Conservation (phyloP, 1,140 invertebrate species). For the Listronotus oregonensis region DNA sequence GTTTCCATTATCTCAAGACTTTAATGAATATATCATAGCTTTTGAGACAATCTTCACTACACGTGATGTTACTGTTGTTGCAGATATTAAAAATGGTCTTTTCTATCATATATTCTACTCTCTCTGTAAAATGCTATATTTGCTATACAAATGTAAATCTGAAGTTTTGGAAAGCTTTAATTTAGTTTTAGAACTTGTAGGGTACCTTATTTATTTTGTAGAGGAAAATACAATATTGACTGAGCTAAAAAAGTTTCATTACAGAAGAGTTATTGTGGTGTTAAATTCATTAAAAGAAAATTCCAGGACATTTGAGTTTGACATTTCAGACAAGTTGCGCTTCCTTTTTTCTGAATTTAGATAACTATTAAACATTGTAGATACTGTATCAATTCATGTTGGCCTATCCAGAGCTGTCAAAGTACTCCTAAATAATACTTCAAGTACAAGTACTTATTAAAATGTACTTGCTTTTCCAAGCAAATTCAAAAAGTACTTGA, state of each 20-base stretch:
- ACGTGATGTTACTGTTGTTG: slow-evolving; percentile 22
- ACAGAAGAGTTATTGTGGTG: slow-evolving; percentile 24
- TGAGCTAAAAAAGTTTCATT: slow-evolving; percentile 17
- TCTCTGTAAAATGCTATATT: slow-evolving; percentile 33
- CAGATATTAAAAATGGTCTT: slow-evolving; percentile 13
- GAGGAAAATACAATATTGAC: slow-evolving; percentile 16
- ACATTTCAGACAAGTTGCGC: slow-evolving; percentile 25
- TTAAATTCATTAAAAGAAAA: slow-evolving; percentile 33
- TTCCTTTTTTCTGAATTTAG: slow-evolving; percentile 25
- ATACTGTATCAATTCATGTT: too few species aligned
- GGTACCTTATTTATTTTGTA: slow-evolving; percentile 25
- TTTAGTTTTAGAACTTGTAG: slow-evolving; percentile 29
- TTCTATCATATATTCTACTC: slow-evolving; percentile 26
- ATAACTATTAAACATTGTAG: slow-evolving; percentile 9
- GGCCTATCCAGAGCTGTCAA: too few species aligned
- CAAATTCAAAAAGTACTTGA: too few species aligned
- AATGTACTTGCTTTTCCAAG: too few species aligned
- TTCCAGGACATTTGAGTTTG: slow-evolving; percentile 17
- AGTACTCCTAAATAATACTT: too few species aligned
- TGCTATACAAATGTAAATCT: slow-evolving; percentile 22
- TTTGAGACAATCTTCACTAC: slow-evolving; percentile 40
- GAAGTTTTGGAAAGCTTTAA: slow-evolving; percentile 23
- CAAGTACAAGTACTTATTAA: too few species aligned
- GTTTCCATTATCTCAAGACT: slow-evolving; percentile 37
- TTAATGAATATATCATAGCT: slow-evolving; percentile 41